Percentiles rank a stretch among this genome's conserved stretches.
Conservation (phyloP, 2,113 vertebrate genomes). For the Erythrocercus mccallii region DNA sequence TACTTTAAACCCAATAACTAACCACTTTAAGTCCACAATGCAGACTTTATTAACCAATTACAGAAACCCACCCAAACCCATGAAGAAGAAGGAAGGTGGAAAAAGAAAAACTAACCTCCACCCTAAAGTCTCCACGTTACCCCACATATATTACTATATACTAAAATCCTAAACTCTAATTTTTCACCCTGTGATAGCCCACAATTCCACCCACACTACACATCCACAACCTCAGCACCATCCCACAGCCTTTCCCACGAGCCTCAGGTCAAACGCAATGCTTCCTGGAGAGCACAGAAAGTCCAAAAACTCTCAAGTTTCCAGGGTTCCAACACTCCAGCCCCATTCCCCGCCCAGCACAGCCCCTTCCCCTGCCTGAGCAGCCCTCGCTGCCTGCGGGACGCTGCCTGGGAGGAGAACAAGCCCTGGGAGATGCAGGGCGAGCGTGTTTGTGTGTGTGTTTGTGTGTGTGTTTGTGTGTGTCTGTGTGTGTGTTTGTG, state of each 20-base stretch:
- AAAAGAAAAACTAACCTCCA: neutral
- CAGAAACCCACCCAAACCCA: neutral
- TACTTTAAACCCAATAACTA: neutral
- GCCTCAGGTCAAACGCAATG: neutral
- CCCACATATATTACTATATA: neutral
- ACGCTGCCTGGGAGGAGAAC: neutral
- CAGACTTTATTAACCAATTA: neutral
- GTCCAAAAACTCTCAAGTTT: no score
- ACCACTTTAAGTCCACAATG: neutral
- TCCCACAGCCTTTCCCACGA: neutral
- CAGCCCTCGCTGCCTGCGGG: neutral
- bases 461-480: no score
- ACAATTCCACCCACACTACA: no score
- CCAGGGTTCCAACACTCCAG: no score
- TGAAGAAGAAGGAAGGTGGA: neutral
- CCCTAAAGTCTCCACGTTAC: neutral
- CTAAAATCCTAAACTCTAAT: neutral
- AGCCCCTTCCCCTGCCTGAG: rapidly evolving
- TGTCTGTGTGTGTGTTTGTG: no score
- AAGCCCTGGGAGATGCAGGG: neutral
- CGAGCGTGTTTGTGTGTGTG: no score
- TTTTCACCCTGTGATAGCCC: neutral
- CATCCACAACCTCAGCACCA: neutral
- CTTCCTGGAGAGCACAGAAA: no score
- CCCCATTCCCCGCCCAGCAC: neutral